Conservation (phyloP, 2,797 vertebrate species). For the Sebastes minor region DNA sequence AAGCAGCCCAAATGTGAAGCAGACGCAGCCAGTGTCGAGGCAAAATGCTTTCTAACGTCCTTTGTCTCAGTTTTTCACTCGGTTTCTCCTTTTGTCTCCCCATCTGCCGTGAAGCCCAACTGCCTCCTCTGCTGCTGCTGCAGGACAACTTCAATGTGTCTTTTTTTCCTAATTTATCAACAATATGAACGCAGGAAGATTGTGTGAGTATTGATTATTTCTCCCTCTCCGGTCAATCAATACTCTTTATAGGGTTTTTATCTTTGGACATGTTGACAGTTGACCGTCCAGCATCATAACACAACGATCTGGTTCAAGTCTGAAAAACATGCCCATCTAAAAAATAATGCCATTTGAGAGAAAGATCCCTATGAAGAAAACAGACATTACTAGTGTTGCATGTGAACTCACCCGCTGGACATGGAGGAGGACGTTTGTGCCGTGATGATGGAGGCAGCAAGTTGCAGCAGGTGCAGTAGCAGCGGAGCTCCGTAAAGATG, state of each 20-base stretch:
- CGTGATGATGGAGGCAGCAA: slow-evolving; percentile 9
- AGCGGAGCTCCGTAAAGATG: slow-evolving; percentile 41
- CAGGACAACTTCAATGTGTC: slow-evolving; percentile 43
- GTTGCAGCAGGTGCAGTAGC: slow-evolving; percentile 67
- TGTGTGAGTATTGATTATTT: not conserved
- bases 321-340: not conserved
- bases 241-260: not conserved
- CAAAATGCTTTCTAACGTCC: slow-evolving; percentile 69
- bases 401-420: slow-evolving; percentile 69
- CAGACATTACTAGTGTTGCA: not conserved
- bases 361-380: not conserved
- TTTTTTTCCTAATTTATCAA: not conserved
- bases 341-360: not conserved
- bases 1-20: not conserved
- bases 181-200: not conserved
- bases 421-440: slow-evolving; percentile 31
- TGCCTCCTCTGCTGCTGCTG: slow-evolving; percentile 41
- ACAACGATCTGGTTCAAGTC: not conserved
- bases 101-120: slow-evolving; percentile 76
- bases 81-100: slow-evolving; percentile 82
- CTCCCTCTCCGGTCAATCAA: not conserved
- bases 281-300: not conserved
- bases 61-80: slow-evolving; percentile 80
- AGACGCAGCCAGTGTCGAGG: slow-evolving; percentile 31
- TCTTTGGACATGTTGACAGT: not conserved